Conservation (phyloP, 2,113 vertebrate species). For the Chloroceryle aenea region DNA sequence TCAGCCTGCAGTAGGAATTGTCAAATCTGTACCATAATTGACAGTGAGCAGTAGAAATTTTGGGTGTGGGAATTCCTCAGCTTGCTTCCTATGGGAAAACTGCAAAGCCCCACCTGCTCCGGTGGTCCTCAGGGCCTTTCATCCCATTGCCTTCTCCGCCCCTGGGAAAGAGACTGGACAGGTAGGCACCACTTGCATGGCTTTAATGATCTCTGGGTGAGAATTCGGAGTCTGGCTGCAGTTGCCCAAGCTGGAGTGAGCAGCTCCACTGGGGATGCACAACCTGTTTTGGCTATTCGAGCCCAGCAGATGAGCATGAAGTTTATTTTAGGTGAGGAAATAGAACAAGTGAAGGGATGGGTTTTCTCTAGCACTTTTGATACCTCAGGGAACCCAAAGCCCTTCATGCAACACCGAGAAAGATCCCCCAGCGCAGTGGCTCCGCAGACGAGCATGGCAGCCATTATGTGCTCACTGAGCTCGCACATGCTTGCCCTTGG, state of each 20-base stretch:
- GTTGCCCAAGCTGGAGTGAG: neutral
- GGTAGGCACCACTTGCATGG: neutral
- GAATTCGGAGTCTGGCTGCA: rapidly evolving
- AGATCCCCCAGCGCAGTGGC: neutral
- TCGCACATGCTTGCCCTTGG: neutral
- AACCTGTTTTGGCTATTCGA: neutral
- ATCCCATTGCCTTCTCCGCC: neutral
- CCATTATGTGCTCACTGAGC: slow-evolving; percentile 44
- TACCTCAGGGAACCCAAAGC: slow-evolving; percentile 38
- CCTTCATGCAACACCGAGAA: slow-evolving; percentile 58
- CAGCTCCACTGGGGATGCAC: neutral
- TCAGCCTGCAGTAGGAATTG: slow-evolving; percentile 20
- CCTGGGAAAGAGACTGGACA: neutral
- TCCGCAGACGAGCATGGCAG: neutral
- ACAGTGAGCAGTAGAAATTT: neutral
- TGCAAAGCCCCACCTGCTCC: neutral
- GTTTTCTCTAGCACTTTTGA: slow-evolving; percentile 26
- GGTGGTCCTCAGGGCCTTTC: neutral
- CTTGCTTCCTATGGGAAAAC: neutral
- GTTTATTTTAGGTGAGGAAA: slow-evolving; percentile 19
- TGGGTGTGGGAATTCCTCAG: neutral
- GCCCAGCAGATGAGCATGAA: neutral
- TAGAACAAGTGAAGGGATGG: neutral
- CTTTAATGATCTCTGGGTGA: neutral
- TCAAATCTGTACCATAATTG: neutral